These are phyloP conservation scores for Aythya baeri DNA, from an alignment of 2,113 vertebrate genomes.

Conservation along the genomic window DNA sequence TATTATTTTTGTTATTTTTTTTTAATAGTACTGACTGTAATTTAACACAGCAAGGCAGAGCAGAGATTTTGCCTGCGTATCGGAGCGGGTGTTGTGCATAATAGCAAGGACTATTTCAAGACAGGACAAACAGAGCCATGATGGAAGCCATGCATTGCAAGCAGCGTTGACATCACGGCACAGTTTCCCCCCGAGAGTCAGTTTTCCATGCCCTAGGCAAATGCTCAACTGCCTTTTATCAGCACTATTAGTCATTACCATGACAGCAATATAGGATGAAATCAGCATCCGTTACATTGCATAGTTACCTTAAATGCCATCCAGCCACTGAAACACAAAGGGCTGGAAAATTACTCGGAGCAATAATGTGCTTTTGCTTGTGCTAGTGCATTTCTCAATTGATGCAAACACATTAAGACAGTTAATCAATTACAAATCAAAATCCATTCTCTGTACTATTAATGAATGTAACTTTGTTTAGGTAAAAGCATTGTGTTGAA, in stretches of 20 bases:
- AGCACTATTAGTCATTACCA: constrained; percentile 57
- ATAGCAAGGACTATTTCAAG: constrained; percentile 10
- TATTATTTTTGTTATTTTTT: not conserved
- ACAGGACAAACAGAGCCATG: not conserved
- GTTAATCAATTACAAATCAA: constrained; percentile 72
- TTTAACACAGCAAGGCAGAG: not conserved
- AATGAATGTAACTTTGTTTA: constrained; percentile 16
- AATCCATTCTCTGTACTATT: constrained; percentile 61
- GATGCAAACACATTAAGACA: constrained; percentile 63
- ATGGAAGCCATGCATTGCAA: constrained; percentile 23
- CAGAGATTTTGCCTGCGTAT: not conserved
- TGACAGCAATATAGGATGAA: constrained; percentile 62
- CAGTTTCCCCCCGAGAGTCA: not conserved
- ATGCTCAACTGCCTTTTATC: constrained; percentile 54
- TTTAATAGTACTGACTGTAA: not conserved
- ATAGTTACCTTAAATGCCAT: constrained; percentile 58
- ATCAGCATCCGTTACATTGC: constrained; percentile 48
- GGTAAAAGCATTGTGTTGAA: not conserved
- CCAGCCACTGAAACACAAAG: constrained; percentile 44
- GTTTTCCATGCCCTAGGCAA: constrained; percentile 67
- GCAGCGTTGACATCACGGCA: not conserved
- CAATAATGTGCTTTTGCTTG: constrained; percentile 8
- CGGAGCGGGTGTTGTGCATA: not conserved
- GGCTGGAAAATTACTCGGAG: constrained; percentile 71
- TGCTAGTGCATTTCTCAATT: constrained; percentile 29